Conservation (phyloP, 64 coral and sea anemone species). For the Montipora cactus region DNA sequence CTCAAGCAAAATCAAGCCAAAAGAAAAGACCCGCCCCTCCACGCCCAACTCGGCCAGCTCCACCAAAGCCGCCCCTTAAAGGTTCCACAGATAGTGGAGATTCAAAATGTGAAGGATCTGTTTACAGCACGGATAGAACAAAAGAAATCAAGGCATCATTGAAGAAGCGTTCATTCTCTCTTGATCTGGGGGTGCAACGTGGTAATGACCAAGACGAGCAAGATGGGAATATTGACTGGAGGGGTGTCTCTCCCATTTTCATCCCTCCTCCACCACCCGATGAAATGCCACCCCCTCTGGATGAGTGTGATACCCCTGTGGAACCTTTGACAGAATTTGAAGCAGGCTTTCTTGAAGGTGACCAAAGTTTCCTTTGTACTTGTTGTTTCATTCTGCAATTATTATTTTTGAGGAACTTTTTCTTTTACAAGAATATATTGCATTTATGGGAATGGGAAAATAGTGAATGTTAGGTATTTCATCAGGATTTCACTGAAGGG, state of each 20-base stretch:
- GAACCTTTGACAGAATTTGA: constrained; percentile 57
- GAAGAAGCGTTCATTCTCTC: not conserved
- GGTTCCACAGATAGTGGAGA: not conserved
- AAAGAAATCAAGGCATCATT: not conserved
- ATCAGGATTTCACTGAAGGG: too few relatives aligned
- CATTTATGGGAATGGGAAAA: too few relatives aligned
- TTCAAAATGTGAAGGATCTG: not conserved
- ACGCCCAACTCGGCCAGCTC: not conserved
- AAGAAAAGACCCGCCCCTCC: constrained; percentile 38
- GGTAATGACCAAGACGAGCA: not conserved
- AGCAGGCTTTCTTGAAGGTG: constrained; percentile 25
- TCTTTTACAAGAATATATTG: too few relatives aligned
- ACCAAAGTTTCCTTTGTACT: not conserved
- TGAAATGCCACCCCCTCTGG: constrained; percentile 59
- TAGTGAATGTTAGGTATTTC: too few relatives aligned
- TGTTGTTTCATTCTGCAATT: too few relatives aligned
- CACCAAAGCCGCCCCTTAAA: not conserved
- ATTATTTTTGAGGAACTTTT: too few relatives aligned
- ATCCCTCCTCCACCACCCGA: constrained; percentile 63
- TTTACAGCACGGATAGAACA: not conserved
- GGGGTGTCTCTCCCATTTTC: constrained; percentile 14
- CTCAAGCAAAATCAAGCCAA: constrained; percentile 3
- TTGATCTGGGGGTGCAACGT: not conserved
- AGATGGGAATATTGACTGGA: not conserved
- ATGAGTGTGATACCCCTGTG: constrained; percentile 68